Base-by-base conservation (phyloP, 2,113 vertebrate species). In the Corythaeola cristata region DNA sequence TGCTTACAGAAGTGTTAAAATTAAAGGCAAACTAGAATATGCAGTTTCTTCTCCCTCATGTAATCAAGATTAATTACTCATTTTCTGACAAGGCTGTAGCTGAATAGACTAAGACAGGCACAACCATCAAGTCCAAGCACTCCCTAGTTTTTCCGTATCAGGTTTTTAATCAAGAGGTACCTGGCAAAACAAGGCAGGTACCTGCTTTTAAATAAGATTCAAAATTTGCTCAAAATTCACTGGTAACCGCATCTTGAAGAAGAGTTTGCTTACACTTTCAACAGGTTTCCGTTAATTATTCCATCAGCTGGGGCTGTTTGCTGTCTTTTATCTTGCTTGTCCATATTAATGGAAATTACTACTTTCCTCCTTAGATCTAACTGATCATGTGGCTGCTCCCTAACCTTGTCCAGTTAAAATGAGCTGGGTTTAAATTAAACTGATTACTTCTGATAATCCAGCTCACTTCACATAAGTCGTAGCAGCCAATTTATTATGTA, bases 391-490 rank as follows among this genome's bases (percentile, higher is more conserved):
- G 78, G 85, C 58, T 95, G 75, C 71, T 92, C 75, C 26, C 45
- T 93, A 95, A 73, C 44, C 64, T 66, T 85, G 87, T 76, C 68
- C 75, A 91, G 58, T 79, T 85, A 90, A 96, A 95, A 55, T 55
- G 45, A 96, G 67, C 85, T 83, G 72, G 71, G 63, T 88, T 94
- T 88, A 93, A 93, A 73, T 86, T 83, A 85, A 96, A 93, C 49
- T 1, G 0, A 94, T 95, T 88, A 95, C 17, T 85, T 91, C 58
- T 52, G 58, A 95, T 76, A 95, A 88, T 60, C 82, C 82, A 88
- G 24, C 45, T 92, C 35, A 59, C 44, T 76, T 85, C 2, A 7
- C 45, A 28, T 56, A 73, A 67, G 17, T 44, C 58, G 28, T 53
- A 82, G 53, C 41, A 39, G 41, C n/a, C 49, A 85, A 52, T 81